Base-by-base conservation (phyloP, 2,888 invertebrate genomes). In the Drosophila buzzatii region DNA sequence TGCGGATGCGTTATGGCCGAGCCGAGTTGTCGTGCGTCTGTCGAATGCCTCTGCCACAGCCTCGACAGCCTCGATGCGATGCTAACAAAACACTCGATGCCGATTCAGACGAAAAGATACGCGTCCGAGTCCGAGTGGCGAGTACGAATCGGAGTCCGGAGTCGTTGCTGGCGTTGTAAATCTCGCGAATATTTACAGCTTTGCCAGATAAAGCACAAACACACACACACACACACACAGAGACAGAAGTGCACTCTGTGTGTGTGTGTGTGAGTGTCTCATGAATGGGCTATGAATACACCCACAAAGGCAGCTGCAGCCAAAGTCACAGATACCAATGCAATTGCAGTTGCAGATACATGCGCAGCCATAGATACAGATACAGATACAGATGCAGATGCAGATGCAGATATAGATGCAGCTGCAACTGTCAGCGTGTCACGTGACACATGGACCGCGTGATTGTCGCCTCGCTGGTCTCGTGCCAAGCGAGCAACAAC, bases 141-240 rank as follows among this genome's bases (percentile, higher is more conserved):
- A 14, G 71, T 61, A 27, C 58, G 56, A n/a, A 52, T 49, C 61
- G 51, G 42, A 45, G 70, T 57, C 49, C 52, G 61, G 55, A 52
- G 52, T 55, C 60, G 69, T 65, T 69, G 69, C 75, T 78, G 77
- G 80, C 85, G 89, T 90, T 90, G 91, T 91, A 91, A 91, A 91
- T 91, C 91, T 91, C 91, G 90, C 91, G 90, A 82, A 91, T 91
- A 91, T 91, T 91, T 91, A 91, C 91, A 90, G 91, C 89, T 82
- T 89, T 77, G 76, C 75, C 82, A 86, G 89, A 90, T 90, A 90
- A 89, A 12, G 44, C 18, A 41, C 41, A 16, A 2, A 39, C 39
- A 39, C 39, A n/a, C 39, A 39, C 39, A 39, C 39, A 39, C 16
- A 2, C 7, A 39, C n/a, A 39, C 39, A 39, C 7, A 7, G 5